phyloP scores from a whole-genome alignment of 1,140 invertebrate genomes.

The Drosophila grimshawi region DNA sequence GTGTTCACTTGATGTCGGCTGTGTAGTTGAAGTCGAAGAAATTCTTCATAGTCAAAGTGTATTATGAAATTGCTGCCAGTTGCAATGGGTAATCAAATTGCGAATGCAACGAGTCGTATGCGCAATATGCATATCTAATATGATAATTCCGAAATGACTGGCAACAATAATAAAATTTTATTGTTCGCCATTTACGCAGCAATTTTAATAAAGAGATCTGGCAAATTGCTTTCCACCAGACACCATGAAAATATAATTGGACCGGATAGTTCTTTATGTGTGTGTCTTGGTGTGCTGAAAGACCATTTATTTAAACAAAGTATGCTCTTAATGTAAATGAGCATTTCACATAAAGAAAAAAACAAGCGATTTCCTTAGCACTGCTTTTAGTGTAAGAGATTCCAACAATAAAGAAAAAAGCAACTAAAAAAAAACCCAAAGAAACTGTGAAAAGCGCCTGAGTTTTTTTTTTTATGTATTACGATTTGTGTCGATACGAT shows the following conservation, averaged over 20 bases:
- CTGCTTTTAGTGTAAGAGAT: no score
- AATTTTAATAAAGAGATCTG: constrained; percentile 25
- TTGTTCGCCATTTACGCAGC: constrained; percentile 10
- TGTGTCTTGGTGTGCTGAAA: no score
- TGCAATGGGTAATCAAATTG: constrained; percentile 48
- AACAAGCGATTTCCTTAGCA: no score
- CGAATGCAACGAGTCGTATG: constrained; percentile 62
- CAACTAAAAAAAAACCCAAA: no score
- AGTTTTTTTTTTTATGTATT: no score
- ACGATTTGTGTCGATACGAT: no score
- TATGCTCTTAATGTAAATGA: background rate
- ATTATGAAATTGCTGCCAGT: constrained; percentile 24
- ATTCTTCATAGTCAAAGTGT: constrained; percentile 16
- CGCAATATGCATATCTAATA: constrained; percentile 75
- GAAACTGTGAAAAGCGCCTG: no score
- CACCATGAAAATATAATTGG: constrained; percentile 9
- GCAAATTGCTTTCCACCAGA: constrained; percentile 3
- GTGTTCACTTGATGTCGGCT: constrained; percentile 24
- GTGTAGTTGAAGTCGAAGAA: no score
- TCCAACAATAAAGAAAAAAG: no score
- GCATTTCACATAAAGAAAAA: no score
- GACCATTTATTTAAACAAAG: background rate
- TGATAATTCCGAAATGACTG: constrained; percentile 58
- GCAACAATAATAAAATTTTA: constrained; percentile 58
- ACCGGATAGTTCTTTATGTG: background rate